Base-by-base conservation (phyloP, 2,113 vertebrate genomes). In the Cygnus buccinator region DNA sequence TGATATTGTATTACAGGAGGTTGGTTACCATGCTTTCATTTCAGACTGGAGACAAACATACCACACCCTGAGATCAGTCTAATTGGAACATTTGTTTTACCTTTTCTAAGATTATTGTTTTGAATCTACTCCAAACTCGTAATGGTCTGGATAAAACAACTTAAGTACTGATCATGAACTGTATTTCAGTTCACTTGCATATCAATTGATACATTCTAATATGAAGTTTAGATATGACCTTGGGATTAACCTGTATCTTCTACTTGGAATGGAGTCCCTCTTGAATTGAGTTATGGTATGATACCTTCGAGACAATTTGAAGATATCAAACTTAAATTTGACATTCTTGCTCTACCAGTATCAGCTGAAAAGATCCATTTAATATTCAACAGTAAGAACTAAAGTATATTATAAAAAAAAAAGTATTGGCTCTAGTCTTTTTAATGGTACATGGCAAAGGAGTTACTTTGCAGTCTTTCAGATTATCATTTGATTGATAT, bases 131-230 rank as follows among this genome's bases (percentile, higher is more conserved):
- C 21, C 77, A 65, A 41, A 33, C 13, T 70, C n/a, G 14, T 57
- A 29, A 58, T 50, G 28, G 43, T 23, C 22, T 41, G 65, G 25
- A 9, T 66, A 43, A 67, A 43, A 71, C 46, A 6, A 93, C 44
- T 74, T 85, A n/a, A 6, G 4, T 73, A 20, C 37, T 65, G n/a
- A 37, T 4, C 52, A 6, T 67, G 58, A 50, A 16, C 52, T 87
- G 19, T 70, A 33, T 72, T 92, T 89, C 35, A 57, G 11, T 66
- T 80, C 33, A 62, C 10, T 77, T 4, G 2, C 10, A 0, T 59
- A 54, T 14, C n/a, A 44, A 1, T 17, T 63, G 54, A 54, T 73
- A 44, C 2, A 3, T 0, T 5, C 19, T 43, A 63, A 20, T 3
- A 12, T 35, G 21, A 71, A 55, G 13, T 57, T 71, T 43, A 39